Percentiles rank a stretch among this genome's conserved stretches.
Evolutionary conservation across 2,113 vertebrate species (phyloP).

Genomic region (Mus spicilegus): DNA sequence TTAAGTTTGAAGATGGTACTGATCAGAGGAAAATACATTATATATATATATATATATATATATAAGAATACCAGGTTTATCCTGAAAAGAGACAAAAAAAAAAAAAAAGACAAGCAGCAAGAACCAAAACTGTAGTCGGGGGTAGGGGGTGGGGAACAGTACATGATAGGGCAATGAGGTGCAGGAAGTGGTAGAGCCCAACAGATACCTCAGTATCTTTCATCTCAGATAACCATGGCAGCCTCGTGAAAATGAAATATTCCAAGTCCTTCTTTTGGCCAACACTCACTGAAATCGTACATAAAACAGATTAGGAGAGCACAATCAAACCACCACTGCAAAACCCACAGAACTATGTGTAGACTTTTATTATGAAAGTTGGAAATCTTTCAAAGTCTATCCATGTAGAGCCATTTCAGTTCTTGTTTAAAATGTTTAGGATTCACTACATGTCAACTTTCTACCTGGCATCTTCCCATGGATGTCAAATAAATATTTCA

Average conservation of each 20-base stretch:
- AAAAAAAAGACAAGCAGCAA: not conserved
- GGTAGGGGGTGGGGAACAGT: not conserved
- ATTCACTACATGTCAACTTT: not conserved
- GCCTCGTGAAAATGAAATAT: not conserved
- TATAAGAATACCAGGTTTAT: too few species aligned
- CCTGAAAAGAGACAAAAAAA: too few species aligned
- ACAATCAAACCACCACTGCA: not conserved
- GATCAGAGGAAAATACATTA: too few species aligned
- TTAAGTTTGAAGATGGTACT: not conserved
- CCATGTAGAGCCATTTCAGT: not conserved
- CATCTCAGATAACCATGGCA: not conserved
- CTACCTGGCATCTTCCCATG: not conserved
- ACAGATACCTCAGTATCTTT: not conserved
- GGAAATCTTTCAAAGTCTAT: not conserved
- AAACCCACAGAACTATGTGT: not conserved
- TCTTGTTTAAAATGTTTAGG: not conserved
- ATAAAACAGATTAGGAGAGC: not conserved
- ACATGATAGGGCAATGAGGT: not conserved
- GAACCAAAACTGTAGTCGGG: not conserved
- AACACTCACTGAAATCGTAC: not conserved
- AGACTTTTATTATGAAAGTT: not conserved
- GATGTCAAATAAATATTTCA: conserved; percentile 14
- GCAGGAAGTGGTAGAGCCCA: too few species aligned
- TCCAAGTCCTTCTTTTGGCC: not conserved
- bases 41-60: too few species aligned